phyloP scores from a whole-genome alignment of 2,113 vertebrate genomes.

The Dissostichus mawsoni region DNA sequence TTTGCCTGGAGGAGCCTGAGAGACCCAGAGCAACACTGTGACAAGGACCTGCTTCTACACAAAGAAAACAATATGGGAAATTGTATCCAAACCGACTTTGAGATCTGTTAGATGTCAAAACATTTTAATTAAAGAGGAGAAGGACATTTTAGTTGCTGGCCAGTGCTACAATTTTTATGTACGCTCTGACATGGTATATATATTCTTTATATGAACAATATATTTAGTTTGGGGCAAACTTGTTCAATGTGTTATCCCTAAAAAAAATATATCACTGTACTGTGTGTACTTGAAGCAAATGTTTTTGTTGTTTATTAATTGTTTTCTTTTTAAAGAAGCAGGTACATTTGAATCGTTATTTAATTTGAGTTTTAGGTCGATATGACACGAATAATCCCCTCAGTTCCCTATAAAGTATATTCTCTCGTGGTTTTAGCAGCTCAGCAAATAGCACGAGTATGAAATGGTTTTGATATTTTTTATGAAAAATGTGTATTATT shows the following conservation, averaged over 20 bases:
- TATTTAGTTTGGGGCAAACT: neutral
- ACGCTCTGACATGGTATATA: neutral
- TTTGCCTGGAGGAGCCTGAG: conserved; percentile 45
- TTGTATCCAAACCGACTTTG: conserved; percentile 41
- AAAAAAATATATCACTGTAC: neutral
- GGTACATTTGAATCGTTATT: neutral
- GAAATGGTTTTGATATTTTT: neutral
- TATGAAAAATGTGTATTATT: too few species aligned
- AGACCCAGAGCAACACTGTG: conserved; percentile 50
- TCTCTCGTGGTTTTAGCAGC: conserved; percentile 7
- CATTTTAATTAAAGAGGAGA: conserved; percentile 23
- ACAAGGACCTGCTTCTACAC: conserved; percentile 36
- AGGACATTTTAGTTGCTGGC: neutral
- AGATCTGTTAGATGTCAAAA: conserved; percentile 20
- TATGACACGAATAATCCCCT: neutral
- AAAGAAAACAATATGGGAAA: conserved; percentile 26
- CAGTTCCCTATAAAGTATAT: neutral
- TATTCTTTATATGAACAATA: neutral
- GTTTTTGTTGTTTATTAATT: neutral
- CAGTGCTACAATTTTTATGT: neutral
- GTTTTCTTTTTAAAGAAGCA: neutral
- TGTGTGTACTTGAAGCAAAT: conserved; percentile 7
- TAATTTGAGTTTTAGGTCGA: neutral
- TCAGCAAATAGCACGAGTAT: neutral
- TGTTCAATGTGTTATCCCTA: neutral